Evolutionary conservation across 2,113 vertebrate genomes (phyloP), one percentile per base, ranked within the genome.

Genomic region (Hippocampus comes): DNA sequence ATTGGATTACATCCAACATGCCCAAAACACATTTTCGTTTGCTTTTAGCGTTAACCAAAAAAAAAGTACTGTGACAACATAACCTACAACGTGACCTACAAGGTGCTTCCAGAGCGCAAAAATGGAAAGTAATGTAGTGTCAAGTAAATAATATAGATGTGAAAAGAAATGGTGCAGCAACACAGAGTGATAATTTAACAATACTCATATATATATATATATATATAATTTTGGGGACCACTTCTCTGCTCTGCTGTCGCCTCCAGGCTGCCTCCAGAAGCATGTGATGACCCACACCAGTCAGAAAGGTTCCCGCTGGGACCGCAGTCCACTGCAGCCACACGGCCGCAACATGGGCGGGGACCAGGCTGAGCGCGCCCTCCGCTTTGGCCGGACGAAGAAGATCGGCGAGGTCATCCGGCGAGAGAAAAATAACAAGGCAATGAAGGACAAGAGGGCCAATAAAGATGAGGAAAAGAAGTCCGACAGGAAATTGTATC

Each of bases 401-500:
- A 92, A 91, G 79, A 91, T 88, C 69, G 74, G 72, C 11, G 78
- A 84, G 72, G 27, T 82, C 71, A 38, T 70, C 15, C 85, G 79
- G 56, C 78, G 68, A 34, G 71, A n/a, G 75, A 90, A 84, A 61
- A 56, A 17, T 59, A 55, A 70, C 63, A 84, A 81, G 73, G 81
- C 1, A 63, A 70, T 73, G 57, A 84, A 27, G 0, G 75, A 72
- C 56, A 86, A 82, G 70, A 73, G 27, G 25, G 77, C 67, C 0
- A 70, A 84, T 6, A 86, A 90, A 68, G 79, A 68, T 0, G 76
- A 83, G 1, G 82, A 89, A 12, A 92, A 95, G 43, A 98, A 97
- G 86, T 85, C 80, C 46, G 87, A 90, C 71, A 88, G 96, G 42
- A 99, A 99, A 90, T 94, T 92, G 1, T 99, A 99, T 85, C 96